Percentiles rank a stretch among this genome's conserved stretches.
These are phyloP conservation scores for Lepisosteus osseus DNA, from an alignment of 2,113 vertebrate species.

Conservation along the genomic window DNA sequence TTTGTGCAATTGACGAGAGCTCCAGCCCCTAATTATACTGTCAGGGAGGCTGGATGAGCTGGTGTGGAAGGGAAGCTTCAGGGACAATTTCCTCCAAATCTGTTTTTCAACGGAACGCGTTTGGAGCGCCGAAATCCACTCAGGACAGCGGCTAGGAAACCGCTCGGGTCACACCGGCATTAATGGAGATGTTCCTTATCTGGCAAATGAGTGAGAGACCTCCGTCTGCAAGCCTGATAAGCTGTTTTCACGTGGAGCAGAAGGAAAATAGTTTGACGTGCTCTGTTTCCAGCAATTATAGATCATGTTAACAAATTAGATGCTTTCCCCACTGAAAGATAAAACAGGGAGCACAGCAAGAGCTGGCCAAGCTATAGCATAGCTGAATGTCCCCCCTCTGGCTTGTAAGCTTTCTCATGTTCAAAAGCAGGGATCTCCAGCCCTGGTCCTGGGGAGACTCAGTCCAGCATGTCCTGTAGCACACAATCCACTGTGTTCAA, in stretches of 20 bases:
- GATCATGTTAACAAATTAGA: neutral
- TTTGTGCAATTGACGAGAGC: constrained; percentile 1
- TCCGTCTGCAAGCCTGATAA: neutral
- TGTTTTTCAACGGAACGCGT: neutral
- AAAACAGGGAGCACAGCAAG: no score
- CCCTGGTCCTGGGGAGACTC: no score
- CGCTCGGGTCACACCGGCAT: neutral
- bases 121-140: neutral
- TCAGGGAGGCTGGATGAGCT: constrained; percentile 10
- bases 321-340: no score
- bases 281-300: constrained; percentile 12
- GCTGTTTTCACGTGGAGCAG: neutral
- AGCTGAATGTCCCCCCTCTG: no score
- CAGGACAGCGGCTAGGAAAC: neutral
- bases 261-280: neutral
- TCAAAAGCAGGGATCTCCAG: no score
- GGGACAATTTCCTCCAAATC: neutral
- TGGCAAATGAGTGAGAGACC: neutral
- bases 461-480: no score
- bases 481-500: no score
- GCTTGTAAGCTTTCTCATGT: no score
- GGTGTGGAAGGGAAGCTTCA: neutral
- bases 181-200: neutral
- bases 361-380: no score
- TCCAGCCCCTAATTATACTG: constrained; percentile 10